Evolutionary conservation across 2,797 vertebrate genomes (phyloP).

Genomic region (Dermochelys coriacea): DNA sequence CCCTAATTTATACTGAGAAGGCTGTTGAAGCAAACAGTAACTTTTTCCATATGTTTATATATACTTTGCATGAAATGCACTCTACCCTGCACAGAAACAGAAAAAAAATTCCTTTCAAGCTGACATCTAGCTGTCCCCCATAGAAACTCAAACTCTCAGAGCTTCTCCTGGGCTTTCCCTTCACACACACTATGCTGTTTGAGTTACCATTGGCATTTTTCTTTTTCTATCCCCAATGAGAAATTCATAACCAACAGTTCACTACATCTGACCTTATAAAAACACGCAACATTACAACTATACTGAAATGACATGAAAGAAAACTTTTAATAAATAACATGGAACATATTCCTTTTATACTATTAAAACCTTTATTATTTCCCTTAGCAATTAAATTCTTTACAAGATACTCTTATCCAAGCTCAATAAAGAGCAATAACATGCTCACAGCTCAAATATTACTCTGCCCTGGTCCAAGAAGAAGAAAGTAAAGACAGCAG

Average conservation of each 20-base stretch:
- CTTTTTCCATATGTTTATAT: constrained; percentile 62
- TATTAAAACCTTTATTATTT: constrained; percentile 45
- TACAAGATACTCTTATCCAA: constrained; percentile 9
- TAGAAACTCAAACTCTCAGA: constrained; percentile 26
- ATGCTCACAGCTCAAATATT: not conserved
- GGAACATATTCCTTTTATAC: constrained; percentile 10
- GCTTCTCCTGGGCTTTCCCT: constrained; percentile 27
- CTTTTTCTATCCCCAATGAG: constrained; percentile 33
- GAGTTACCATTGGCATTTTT: constrained; percentile 50
- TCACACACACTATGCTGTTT: constrained; percentile 4
- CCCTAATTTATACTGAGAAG: constrained; percentile 18
- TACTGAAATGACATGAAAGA: constrained; percentile 17
- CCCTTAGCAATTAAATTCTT: constrained; percentile 41
- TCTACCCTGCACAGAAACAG: constrained; percentile 28
- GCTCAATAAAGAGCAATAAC: not conserved
- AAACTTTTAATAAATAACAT: constrained; percentile 18
- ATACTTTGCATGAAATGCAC: constrained; percentile 33
- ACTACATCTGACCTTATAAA: constrained; percentile 42
- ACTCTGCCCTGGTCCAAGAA: not conserved
- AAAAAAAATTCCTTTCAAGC: constrained; percentile 38
- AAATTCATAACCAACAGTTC: constrained; percentile 51
- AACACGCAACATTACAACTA: constrained; percentile 18
- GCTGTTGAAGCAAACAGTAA: too few species aligned
- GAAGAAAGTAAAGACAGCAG: not conserved
- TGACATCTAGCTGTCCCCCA: constrained; percentile 66